Percentiles rank a stretch among this genome's conserved stretches.
Conservation (phyloP, 35 echinoderm and acorn worm genomes). For the Apostichopus californicus region DNA sequence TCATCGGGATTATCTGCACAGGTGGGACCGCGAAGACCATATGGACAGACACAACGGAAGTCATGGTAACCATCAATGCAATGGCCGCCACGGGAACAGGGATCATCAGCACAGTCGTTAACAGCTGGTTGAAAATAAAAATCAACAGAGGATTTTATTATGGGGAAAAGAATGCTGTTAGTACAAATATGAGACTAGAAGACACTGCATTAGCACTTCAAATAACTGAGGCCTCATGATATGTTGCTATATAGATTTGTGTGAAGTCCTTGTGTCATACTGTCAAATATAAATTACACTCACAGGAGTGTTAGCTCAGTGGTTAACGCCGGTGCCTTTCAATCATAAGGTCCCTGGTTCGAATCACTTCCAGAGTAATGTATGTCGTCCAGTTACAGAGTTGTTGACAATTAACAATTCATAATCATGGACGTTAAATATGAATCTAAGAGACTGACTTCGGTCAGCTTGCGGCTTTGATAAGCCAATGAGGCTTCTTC, state of each 20-base stretch:
- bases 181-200: background rate
- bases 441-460: too few relatives aligned
- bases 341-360: too few relatives aligned
- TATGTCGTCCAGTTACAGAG: too few relatives aligned
- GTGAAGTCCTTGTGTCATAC: too few relatives aligned
- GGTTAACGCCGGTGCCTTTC: too few relatives aligned
- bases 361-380: too few relatives aligned
- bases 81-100: constrained; percentile 61
- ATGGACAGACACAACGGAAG: constrained; percentile 51
- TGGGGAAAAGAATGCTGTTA: background rate
- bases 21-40: constrained; percentile 41
- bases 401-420: too few relatives aligned
- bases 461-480: too few relatives aligned
- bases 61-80: constrained; percentile 45
- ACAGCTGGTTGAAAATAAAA: constrained; percentile 28
- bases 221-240: background rate
- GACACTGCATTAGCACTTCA: background rate
- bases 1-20: constrained; percentile 59
- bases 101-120: constrained; percentile 56
- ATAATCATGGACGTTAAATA: too few relatives aligned
- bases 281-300: too few relatives aligned
- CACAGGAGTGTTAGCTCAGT: too few relatives aligned
- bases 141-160: background rate
- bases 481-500: too few relatives aligned
- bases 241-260: background rate